Conservation (phyloP, 1,140 invertebrate species). For the Meloidogyne floridensis region DNA sequence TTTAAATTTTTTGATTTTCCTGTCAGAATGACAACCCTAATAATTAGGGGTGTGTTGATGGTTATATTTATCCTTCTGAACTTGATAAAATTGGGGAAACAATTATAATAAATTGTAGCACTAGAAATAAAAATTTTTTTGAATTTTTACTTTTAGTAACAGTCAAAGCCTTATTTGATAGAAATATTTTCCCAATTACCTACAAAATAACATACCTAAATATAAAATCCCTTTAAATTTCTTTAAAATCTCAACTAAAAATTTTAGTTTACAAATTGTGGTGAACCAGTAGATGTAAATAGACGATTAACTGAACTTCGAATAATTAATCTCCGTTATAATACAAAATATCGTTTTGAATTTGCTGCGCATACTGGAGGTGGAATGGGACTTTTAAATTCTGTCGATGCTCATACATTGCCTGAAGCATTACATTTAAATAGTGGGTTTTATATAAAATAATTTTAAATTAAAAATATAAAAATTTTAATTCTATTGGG, state of each 20-base stretch:
- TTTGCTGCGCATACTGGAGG: slow-evolving; percentile 51
- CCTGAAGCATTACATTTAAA: slow-evolving; percentile 52
- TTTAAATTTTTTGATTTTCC: too few species aligned
- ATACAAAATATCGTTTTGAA: slow-evolving; percentile 61
- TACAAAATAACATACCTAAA: too few species aligned
- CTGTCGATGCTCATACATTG: slow-evolving; percentile 57
- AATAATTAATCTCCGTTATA: slow-evolving; percentile 46
- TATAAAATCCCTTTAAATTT: too few species aligned
- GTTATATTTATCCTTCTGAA: too few species aligned
- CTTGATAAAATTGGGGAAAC: too few species aligned
- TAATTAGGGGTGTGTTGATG: too few species aligned
- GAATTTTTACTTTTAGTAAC: too few species aligned
- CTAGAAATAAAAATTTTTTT: too few species aligned
- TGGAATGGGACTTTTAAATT: slow-evolving; percentile 62
- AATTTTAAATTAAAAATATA: not conserved
- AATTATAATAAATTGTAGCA: too few species aligned
- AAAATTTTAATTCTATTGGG: not conserved
- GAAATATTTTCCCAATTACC: too few species aligned
- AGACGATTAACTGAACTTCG: slow-evolving; percentile 34
- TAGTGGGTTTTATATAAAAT: slow-evolving; percentile 27
- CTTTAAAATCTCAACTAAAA: not conserved
- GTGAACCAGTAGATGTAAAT: slow-evolving; percentile 28
- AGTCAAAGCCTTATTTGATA: too few species aligned
- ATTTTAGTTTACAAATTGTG: slow-evolving; percentile 32
- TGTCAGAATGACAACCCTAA: too few species aligned